Evolutionary conservation across 2,797 vertebrate genomes (phyloP), one percentile per base, ranked within the genome.

Genomic region (Rhinichthys osculus): DNA sequence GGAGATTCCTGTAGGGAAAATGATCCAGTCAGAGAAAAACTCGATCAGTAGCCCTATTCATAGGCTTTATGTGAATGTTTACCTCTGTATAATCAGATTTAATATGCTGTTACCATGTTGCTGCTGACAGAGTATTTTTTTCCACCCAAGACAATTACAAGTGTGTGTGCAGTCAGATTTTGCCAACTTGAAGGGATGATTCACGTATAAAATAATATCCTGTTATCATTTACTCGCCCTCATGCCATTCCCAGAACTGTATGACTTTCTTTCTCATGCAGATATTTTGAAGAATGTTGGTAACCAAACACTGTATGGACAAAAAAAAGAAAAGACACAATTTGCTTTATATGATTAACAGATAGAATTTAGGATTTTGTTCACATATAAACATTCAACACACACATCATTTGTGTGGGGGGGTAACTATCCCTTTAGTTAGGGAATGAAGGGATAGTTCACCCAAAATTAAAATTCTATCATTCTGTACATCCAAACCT

Each of bases 31-130:
- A 17, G 42, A 52, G 80, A 85, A 92, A 92, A 92, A 89, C 86
- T 85, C 64, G 88, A 91, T 93, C 90, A 91, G 92, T 91, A 85
- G 80, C 67, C 70, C 86, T 88, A 87, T 92, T 88, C 92, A 91
- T 87, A 89, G 87, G 82, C 85, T 90, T 91, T 74, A 81, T 78
- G 77, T 84, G 52, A 44, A 11, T 47, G 42, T 19, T 88, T 59
- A 88, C 85, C 82, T 74, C 69, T 86, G 78, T 84, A 76, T 86
- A 74, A 84, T 73, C 67, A 72, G 38, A 66, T 42, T 30, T 64
- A 64, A 19, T 79, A 30, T 59, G 17, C 38, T 62, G 10, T 59
- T 78, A 38, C 19, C 23, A 4, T 59, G 74, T n/a, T 78, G 35
- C 33, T 78, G 52, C 13, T 78, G 21, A 38, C 35, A 35, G 47